Evolutionary conservation across 1,140 invertebrate genomes (phyloP).

Genomic region (Lepidurus apus): DNA sequence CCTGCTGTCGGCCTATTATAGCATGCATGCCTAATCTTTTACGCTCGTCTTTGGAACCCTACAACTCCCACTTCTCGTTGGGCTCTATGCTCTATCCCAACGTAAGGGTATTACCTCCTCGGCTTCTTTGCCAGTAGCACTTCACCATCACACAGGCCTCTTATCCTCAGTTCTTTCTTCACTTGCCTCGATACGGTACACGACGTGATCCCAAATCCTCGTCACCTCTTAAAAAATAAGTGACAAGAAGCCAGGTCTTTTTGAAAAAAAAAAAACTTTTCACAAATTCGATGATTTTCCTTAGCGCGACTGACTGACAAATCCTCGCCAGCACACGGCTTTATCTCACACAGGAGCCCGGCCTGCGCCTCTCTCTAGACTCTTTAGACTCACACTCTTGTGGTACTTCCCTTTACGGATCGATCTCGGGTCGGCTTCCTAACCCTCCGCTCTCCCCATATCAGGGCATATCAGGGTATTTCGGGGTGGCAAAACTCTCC

Average conservation of each 20-base stretch:
- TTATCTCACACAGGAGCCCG: background rate
- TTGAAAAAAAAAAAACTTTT: background rate
- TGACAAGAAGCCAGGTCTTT: background rate
- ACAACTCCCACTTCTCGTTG: background rate
- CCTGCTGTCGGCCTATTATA: background rate
- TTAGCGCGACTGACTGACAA: slow-evolving; percentile 18
- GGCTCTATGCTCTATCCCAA: background rate
- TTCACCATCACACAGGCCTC: background rate
- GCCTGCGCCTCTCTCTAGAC: slow-evolving; percentile 12
- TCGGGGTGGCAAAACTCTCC: no score
- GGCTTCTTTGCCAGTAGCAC: background rate
- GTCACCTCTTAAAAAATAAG: background rate
- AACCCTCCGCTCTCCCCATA: no score
- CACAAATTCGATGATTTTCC: slow-evolving; percentile 3
- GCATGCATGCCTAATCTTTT: background rate
- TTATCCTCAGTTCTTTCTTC: background rate
- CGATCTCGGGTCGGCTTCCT: no score
- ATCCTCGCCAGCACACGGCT: background rate
- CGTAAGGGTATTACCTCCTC: slow-evolving; percentile 11
- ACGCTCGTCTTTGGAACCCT: background rate
- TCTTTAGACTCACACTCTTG: background rate
- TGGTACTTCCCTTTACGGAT: no score
- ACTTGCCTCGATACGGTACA: background rate
- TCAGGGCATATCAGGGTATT: no score
- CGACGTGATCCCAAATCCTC: background rate